These are phyloP conservation scores for Lithosia quadra DNA, from an alignment of 2,888 invertebrate species.

Conservation along the genomic window DNA sequence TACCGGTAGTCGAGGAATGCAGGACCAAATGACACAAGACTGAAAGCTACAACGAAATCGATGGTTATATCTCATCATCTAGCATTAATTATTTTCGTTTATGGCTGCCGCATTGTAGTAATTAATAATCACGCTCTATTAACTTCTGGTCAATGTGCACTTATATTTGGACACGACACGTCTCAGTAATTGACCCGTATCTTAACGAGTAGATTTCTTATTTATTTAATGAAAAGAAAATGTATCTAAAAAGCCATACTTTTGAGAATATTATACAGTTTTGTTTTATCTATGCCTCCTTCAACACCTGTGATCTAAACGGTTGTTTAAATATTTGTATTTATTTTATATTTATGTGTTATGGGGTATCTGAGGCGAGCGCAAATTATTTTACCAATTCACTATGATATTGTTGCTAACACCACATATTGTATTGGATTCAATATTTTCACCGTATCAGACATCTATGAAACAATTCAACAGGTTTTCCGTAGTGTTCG, in stretches of 20 bases:
- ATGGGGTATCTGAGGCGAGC: neutral
- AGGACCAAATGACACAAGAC: constrained; percentile 79
- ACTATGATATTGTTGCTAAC: neutral
- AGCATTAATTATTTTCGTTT: constrained; percentile 35
- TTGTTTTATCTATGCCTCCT: neutral
- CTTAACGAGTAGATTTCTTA: neutral
- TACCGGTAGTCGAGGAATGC: constrained; percentile 52
- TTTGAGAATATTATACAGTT: constrained; percentile 2
- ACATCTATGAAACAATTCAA: neutral
- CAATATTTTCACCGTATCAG: neutral
- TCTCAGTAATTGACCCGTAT: neutral
- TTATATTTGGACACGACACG: neutral
- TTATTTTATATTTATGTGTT: too few species aligned
- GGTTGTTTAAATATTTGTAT: neutral
- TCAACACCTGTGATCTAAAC: neutral
- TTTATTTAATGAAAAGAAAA: neutral
- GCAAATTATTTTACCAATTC: neutral
- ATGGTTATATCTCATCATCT: constrained; percentile 57
- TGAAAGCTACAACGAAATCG: constrained; percentile 79
- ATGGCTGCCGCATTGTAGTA: neutral
- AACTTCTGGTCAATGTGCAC: neutral
- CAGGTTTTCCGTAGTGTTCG: neutral
- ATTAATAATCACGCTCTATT: neutral
- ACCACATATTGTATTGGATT: neutral
- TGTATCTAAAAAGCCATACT: constrained; percentile 13